Percentiles rank a stretch among this genome's conserved stretches.
Evolutionary conservation across 1,140 invertebrate species (phyloP).

Genomic region (Ladona fulva): DNA sequence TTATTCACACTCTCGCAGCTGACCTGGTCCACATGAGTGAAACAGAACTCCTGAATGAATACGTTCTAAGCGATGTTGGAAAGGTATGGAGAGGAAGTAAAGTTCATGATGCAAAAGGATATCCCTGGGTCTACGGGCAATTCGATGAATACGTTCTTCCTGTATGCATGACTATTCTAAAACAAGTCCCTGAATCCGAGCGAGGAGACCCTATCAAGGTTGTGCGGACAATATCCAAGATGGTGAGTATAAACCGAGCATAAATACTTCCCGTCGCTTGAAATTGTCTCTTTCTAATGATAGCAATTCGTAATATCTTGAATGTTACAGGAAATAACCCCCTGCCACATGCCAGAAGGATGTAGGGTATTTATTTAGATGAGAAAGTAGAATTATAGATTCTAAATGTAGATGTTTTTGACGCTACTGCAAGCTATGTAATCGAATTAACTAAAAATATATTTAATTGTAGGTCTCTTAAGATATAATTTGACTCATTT

Average conservation of each 20-base stretch:
- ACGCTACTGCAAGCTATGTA: background rate
- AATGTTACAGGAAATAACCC: background rate
- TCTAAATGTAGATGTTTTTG: background rate
- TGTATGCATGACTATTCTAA: constrained; percentile 32
- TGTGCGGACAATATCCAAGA: constrained; percentile 39
- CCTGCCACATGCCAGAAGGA: background rate
- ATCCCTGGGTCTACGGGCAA: constrained; percentile 45
- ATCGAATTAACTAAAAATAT: too few species aligned
- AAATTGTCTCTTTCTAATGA: background rate
- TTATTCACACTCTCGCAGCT: constrained; percentile 24
- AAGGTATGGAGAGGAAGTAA: constrained; percentile 43
- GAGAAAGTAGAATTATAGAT: background rate
- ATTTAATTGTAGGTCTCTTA: too few species aligned
- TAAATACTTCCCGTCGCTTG: too few species aligned
- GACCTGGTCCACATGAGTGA: constrained; percentile 40
- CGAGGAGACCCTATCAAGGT: constrained; percentile 42
- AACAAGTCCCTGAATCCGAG: constrained; percentile 30
- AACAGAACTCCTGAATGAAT: constrained; percentile 38
- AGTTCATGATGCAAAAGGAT: constrained; percentile 24
- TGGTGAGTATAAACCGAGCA: constrained; percentile 31
- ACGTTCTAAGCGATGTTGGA: constrained; percentile 44
- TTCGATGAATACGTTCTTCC: constrained; percentile 37
- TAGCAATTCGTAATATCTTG: background rate
- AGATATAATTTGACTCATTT: too few species aligned
- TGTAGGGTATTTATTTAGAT: background rate